phyloP scores from a whole-genome alignment of 2,113 vertebrate species.

The Ceuthmochares aereus region DNA sequence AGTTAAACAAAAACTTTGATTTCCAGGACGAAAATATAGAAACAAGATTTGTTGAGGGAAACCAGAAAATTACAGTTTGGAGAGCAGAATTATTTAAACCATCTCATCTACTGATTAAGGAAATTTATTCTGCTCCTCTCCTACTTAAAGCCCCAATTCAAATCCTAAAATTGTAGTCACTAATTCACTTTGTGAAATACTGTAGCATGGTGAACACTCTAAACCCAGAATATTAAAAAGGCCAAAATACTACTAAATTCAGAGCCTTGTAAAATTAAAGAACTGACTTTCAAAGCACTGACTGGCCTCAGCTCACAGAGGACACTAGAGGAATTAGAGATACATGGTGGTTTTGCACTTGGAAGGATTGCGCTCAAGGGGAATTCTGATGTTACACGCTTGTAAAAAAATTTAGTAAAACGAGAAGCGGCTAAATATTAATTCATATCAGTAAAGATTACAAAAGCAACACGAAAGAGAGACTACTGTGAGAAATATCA shows the following conservation, averaged over 20 bases:
- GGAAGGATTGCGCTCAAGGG: neutral
- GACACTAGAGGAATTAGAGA: neutral
- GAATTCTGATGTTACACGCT: neutral
- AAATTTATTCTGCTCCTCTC: slow-evolving; percentile 38
- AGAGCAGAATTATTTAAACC: neutral
- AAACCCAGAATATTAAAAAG: slow-evolving; percentile 69
- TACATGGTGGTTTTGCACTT: neutral
- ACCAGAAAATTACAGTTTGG: slow-evolving; percentile 6
- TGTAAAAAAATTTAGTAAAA: neutral
- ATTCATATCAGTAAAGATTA: slow-evolving; percentile 36
- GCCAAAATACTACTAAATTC: slow-evolving; percentile 55
- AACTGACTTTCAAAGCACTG: neutral
- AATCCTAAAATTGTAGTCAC: slow-evolving; percentile 11
- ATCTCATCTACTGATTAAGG: neutral
- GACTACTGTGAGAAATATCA: neutral
- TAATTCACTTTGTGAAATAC: slow-evolving; percentile 26
- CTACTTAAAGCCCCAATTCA: slow-evolving; percentile 18
- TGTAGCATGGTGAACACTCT: slow-evolving; percentile 6
- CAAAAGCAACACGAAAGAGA: neutral
- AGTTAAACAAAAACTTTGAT: neutral
- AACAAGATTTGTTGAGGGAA: neutral
- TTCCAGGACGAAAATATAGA: neutral
- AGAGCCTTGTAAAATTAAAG: slow-evolving; percentile 48
- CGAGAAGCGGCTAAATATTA: slow-evolving; percentile 34
- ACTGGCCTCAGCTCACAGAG: neutral